Evolutionary conservation across 2,797 vertebrate genomes (phyloP).

Genomic region (Salmo trutta): DNA sequence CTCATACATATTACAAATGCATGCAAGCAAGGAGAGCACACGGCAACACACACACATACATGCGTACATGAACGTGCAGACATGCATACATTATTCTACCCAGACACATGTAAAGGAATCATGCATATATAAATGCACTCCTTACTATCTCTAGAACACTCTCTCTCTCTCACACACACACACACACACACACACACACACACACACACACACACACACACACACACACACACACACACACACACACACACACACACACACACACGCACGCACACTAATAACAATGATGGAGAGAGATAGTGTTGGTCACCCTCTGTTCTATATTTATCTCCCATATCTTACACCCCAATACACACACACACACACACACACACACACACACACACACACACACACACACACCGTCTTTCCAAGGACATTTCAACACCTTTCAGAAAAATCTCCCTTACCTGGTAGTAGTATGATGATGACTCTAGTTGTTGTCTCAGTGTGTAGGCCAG

Average conservation of each 20-base stretch:
- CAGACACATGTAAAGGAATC: slow-evolving; percentile 12
- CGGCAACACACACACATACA: slow-evolving; percentile 11
- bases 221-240: neutral
- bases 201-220: slow-evolving; percentile 1
- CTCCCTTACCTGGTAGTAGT: no score
- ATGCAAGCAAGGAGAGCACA: slow-evolving; percentile 5
- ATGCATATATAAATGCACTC: slow-evolving; percentile 19
- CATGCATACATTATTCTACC: neutral
- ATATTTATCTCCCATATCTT: neutral
- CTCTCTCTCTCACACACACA: neutral
- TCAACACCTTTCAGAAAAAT: no score
- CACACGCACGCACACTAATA: slow-evolving; percentile 6
- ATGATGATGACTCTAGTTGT: no score
- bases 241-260: slow-evolving; percentile 5
- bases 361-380: no score
- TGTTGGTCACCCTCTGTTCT: no score
- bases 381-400: no score
- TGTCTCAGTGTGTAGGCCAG: no score
- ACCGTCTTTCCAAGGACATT: no score
- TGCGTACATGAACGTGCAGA: no score
- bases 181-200: slow-evolving; percentile 14
- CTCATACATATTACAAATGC: slow-evolving; percentile 11
- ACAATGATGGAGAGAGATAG: no score
- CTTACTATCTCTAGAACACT: no score
- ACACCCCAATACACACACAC: neutral